Base-by-base conservation (phyloP, 2,888 invertebrate genomes). In the Cheilosia urbana region DNA sequence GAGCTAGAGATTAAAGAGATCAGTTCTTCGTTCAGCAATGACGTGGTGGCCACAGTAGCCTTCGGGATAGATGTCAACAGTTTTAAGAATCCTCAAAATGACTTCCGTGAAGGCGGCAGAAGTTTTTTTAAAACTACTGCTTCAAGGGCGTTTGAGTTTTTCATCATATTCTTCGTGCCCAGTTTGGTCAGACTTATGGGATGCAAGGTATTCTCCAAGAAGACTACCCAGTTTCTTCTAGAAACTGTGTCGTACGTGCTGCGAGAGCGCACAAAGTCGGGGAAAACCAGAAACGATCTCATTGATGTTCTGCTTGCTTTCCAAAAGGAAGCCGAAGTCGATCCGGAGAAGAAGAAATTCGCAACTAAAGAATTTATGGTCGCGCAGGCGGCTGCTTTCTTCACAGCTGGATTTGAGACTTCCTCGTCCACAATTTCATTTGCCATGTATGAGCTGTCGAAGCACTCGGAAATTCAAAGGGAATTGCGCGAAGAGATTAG, bases 261-360 rank as follows among this genome's bases (percentile, higher is more conserved):
- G 9, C 80, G 88, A 0, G 88, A 91, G 9, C 89, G 93, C 9
- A 89, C 89, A 24, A 88, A 90, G 21, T 89, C 90, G 1, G 92
- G 91, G 4, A 45, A 84, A 0, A 89, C 89, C 34, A 88, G 92
- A 47, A 90, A 91, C 42, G 93, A 93, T 88, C 90, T 93, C 0
- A 90, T 93, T 24, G 93, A 93, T 78, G 87, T 91, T 19, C 88
- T 93, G n/a, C 87, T 93, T 51, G 90, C 91, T n/a, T 69, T 93
- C 24, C 91, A 89, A 58, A 88, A 90, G 24, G 55, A 71, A 49
- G 58, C 60, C 21, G 55, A 73, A 11, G n/a, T n/a, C n/a, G n/a
- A n/a, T n/a, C n/a, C n/a, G n/a, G n/a, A n/a, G n/a, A n/a, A n/a
- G n/a, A n/a, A n/a, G n/a, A n/a, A n/a, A n/a, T n/a, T n/a, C n/a